Conservation (phyloP, 2,797 vertebrate species). For the Odontamblyopus lacepedii region DNA sequence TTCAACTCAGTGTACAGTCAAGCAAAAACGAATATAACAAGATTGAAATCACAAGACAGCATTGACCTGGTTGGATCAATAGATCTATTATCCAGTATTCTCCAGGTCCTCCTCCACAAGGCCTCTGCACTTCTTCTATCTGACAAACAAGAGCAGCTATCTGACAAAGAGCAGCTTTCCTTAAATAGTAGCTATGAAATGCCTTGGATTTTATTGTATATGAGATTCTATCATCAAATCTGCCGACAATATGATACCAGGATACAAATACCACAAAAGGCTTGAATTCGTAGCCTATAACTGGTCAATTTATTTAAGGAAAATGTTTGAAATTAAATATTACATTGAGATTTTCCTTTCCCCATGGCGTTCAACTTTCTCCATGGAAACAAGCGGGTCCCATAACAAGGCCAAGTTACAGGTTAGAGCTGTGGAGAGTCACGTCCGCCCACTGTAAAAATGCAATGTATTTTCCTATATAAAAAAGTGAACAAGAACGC, state of each 20-base stretch:
- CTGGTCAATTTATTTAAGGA: neutral
- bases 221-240: neutral
- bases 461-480: no score
- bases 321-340: neutral
- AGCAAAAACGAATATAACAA: neutral
- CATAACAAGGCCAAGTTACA: no score
- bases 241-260: neutral
- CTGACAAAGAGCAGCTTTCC: neutral
- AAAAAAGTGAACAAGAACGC: no score
- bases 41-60: neutral
- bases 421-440: no score
- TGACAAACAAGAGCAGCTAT: neutral
- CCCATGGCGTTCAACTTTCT: no score
- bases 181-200: neutral
- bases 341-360: no score
- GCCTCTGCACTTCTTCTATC: neutral
- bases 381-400: no score
- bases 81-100: neutral
- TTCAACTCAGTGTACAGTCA: neutral
- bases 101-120: neutral
- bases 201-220: neutral
- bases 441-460: no score
- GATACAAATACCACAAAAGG: neutral
- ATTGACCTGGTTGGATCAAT: neutral
- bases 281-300: no score